These are phyloP conservation scores for Paedocypris sp. DNA, from an alignment of 2,113 vertebrate genomes.

Conservation along the genomic window DNA sequence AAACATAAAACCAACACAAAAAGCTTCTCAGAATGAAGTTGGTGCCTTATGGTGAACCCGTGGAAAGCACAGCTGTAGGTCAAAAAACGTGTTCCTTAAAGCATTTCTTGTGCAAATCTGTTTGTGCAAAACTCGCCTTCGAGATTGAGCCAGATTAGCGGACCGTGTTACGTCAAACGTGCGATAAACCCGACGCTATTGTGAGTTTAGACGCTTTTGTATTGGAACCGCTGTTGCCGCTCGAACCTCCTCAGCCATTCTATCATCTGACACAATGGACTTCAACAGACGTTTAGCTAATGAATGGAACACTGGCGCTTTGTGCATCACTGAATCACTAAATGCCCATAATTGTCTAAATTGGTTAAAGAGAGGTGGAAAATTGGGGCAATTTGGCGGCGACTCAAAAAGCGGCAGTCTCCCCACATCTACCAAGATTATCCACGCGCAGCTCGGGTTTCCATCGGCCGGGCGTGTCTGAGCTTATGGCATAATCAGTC, in stretches of 20 bases:
- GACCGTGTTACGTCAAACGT: neutral
- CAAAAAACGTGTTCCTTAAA: too few species aligned
- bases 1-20: too few species aligned
- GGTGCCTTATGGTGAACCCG: too few species aligned
- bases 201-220: neutral
- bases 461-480: constrained; percentile 35
- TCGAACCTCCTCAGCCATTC: neutral
- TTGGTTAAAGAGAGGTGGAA: constrained; percentile 47
- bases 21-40: too few species aligned
- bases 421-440: constrained; percentile 34
- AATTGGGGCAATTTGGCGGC: constrained; percentile 33
- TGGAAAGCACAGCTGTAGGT: too few species aligned
- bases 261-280: neutral
- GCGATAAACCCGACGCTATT: neutral
- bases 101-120: too few species aligned
- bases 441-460: constrained; percentile 31
- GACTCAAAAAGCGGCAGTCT: constrained; percentile 39
- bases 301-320: constrained; percentile 44
- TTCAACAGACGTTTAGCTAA: constrained; percentile 18
- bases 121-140: too few species aligned
- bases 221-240: neutral
- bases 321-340: constrained; percentile 45
- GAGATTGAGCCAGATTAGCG: too few species aligned
- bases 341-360: constrained; percentile 49
- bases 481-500: constrained; percentile 37